Conservation (phyloP, 2,797 vertebrate genomes). For the Iguana delicatissima region DNA sequence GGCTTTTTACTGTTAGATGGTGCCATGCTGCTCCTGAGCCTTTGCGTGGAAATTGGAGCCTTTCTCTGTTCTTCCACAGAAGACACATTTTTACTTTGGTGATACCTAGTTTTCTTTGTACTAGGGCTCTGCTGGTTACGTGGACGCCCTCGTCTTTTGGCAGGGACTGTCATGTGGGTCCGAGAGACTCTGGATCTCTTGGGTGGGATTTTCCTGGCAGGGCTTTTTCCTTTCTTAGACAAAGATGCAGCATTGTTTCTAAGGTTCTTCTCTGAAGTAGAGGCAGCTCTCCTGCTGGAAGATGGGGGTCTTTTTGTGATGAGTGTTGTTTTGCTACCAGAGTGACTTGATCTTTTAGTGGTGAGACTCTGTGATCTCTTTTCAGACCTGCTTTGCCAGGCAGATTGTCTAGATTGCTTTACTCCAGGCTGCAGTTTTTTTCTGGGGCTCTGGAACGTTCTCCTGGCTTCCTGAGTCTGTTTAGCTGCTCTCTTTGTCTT, state of each 20-base stretch:
- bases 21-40: background rate
- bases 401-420: background rate
- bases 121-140: no score
- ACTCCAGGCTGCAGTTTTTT: background rate
- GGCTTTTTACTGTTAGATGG: background rate
- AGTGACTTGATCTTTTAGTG: background rate
- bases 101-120: background rate
- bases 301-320: background rate
- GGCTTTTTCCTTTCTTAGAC: background rate
- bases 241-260: background rate
- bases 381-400: background rate
- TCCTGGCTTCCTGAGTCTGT: background rate
- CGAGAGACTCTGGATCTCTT: background rate
- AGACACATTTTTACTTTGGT: background rate
- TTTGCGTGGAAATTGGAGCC: background rate
- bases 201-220: background rate
- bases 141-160: background rate
- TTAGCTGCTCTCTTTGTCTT: background rate
- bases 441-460: background rate
- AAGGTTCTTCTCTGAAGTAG: background rate
- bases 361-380: background rate
- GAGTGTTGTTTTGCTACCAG: background rate
- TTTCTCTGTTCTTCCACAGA: background rate
- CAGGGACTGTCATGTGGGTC: background rate
- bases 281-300: background rate